Evolutionary conservation across 2,113 vertebrate genomes (phyloP), one percentile per base, ranked within the genome.

Genomic region (Pollimyrus isidori): DNA sequence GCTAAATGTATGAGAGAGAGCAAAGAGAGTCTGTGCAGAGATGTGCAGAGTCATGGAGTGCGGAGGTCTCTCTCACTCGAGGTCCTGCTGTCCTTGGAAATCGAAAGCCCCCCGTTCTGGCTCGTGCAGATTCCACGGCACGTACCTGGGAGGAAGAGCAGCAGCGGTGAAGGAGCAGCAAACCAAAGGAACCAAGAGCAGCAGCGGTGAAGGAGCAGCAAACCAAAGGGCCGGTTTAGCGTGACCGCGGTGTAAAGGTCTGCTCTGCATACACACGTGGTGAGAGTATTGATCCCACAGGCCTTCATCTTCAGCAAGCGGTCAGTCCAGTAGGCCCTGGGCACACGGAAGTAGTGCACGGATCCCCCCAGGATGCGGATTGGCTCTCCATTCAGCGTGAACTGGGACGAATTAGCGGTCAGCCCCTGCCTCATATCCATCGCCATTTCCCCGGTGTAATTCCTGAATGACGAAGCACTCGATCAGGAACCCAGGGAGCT

Each of bases 91-190:
- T 56, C 92, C 93, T 0, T 95, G 95, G 95, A 99, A 99, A 94
- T 96, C 94, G 88, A 97, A 98, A 35, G 92, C 91, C 58, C 97
- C 97, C 93, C 95, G 96, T 35, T 96, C 93, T 56, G 95, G 94
- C 48, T 99, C 98, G 0, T 99, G 98, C 26, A 98, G 96, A 92
- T 98, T 98, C 98, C 98, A 99, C 0, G 98, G 96, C 7, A 98
- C 97, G 0, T 98, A 98, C 89, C 98, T 99, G 92, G 88, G 89
- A 92, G 84, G 86, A 4, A 88, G 17, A 21, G 13, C 19, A 83
- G 11, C n/a, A 42, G 42, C 15, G 80, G 89, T 88, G 11, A 35
- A 11, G 89, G 87, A n/a, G n/a, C n/a, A n/a, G 48, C 11, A 52
- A 48, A 90, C 17, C 2, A 17, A 6, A 58, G n/a, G 85, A 30